Evolutionary conservation across 2,888 invertebrate species (phyloP).

Genomic region (Synergus umbraculus): DNA sequence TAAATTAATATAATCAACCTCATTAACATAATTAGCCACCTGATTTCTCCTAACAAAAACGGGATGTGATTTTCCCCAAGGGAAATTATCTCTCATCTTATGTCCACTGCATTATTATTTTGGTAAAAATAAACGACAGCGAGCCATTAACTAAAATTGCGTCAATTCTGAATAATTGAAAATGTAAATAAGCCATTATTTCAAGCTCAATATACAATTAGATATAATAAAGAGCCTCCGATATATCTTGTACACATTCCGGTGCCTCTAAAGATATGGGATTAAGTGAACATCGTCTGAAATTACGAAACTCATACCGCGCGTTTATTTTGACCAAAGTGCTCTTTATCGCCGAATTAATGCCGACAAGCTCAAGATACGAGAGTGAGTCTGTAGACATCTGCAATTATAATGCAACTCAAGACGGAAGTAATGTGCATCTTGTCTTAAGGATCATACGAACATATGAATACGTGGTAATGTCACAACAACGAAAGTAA

Average conservation of each 20-base stretch:
- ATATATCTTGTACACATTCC: background rate
- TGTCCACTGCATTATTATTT: background rate
- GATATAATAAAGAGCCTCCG: background rate
- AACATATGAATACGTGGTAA: slow-evolving; percentile 15
- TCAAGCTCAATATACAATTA: background rate
- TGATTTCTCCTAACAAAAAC: background rate
- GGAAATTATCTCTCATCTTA: background rate
- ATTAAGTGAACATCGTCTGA: background rate
- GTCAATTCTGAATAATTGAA: slow-evolving; percentile 24
- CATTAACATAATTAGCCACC: background rate
- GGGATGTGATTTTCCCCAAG: slow-evolving; percentile 5
- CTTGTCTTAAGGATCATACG: slow-evolving; percentile 16
- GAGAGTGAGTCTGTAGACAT: slow-evolving; percentile 1
- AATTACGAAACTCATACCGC: slow-evolving; percentile 20
- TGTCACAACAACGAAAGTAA: slow-evolving; percentile 27
- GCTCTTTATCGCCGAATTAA: slow-evolving; percentile 30
- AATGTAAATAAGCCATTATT: slow-evolving; percentile 8
- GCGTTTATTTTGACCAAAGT: slow-evolving; percentile 20
- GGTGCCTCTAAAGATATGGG: background rate
- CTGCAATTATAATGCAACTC: slow-evolving; percentile 21
- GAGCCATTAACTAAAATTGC: slow-evolving; percentile 7
- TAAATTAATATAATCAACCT: background rate
- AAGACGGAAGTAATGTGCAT: slow-evolving; percentile 28
- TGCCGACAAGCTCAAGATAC: background rate
- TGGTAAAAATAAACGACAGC: background rate